phyloP scores from a whole-genome alignment of 2,113 vertebrate genomes.

The Pitta sordida region DNA sequence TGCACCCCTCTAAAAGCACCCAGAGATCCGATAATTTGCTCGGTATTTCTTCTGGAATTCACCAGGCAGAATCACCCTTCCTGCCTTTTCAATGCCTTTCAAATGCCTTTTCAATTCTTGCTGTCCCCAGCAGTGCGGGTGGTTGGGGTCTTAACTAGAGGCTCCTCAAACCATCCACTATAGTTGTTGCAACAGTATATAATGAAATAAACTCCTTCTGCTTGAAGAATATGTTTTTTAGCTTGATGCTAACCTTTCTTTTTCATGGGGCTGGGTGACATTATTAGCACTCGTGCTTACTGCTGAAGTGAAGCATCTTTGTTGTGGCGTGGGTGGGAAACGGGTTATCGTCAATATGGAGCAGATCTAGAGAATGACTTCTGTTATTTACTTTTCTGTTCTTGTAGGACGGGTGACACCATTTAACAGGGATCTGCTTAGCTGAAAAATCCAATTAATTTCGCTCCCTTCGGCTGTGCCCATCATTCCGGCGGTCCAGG shows the following conservation, averaged over 20 bases:
- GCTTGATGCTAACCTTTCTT: conserved; percentile 9
- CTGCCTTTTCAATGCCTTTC: no score
- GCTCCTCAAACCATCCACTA: neutral
- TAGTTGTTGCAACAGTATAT: neutral
- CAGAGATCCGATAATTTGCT: neutral
- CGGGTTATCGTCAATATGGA: conserved; percentile 35
- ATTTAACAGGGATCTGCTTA: neutral
- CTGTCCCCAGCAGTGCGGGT: fast-evolving
- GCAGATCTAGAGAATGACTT: conserved; percentile 26
- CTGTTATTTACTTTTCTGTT: conserved; percentile 46
- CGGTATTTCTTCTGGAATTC: neutral
- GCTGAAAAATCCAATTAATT: neutral
- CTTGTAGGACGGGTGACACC: neutral
- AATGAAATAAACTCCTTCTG: conserved; percentile 8
- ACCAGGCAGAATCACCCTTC: neutral
- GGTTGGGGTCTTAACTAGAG: neutral
- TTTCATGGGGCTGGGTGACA: conserved; percentile 22
- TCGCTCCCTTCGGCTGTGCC: fast-evolving
- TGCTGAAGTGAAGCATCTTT: conserved; percentile 48
- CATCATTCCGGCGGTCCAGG: no score
- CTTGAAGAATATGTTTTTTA: conserved; percentile 35
- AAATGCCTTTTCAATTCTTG: fast-evolving
- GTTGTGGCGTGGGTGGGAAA: conserved; percentile 22
- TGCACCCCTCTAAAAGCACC: neutral
- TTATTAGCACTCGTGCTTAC: conserved; percentile 8